These are phyloP conservation scores for Ophraella communa DNA, from an alignment of 2,888 invertebrate species.

Conservation along the genomic window DNA sequence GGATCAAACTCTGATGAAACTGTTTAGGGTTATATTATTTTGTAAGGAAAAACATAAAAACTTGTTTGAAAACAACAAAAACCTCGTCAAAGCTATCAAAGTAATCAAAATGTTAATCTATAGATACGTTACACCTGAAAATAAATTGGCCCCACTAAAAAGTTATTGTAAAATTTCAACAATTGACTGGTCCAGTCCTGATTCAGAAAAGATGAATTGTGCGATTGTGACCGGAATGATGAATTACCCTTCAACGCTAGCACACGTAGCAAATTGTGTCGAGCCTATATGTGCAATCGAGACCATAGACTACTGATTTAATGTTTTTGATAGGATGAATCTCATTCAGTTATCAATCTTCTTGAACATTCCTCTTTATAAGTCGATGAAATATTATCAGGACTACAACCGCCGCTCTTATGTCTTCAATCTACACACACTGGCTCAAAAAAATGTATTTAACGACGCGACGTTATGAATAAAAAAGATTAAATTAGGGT, in stretches of 20 bases:
- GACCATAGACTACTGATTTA: constrained; percentile 52
- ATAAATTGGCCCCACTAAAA: too few species aligned
- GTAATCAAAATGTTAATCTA: too few species aligned
- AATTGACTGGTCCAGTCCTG: constrained; percentile 14
- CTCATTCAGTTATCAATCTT: constrained; percentile 56
- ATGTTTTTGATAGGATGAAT: constrained; percentile 55
- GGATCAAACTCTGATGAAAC: too few species aligned
- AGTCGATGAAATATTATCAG: constrained; percentile 53
- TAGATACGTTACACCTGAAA: too few species aligned
- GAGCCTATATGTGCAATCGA: constrained; percentile 47
- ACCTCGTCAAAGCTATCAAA: too few species aligned
- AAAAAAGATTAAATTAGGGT: constrained; percentile 46
- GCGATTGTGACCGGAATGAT: constrained; percentile 56
- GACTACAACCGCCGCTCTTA: constrained; percentile 46
- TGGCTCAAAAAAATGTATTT: constrained; percentile 47
- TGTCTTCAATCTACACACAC: constrained; percentile 40
- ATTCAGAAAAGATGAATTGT: constrained; percentile 49
- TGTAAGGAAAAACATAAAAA: too few species aligned
- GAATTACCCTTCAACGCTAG: constrained; percentile 56
- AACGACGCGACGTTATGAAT: constrained; percentile 48
- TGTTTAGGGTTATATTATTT: too few species aligned
- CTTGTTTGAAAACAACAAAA: too few species aligned
- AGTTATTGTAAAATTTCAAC: neutral
- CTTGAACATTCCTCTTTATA: constrained; percentile 49
- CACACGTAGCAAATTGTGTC: constrained; percentile 58